Evolutionary conservation across 2,888 invertebrate species (phyloP).

Genomic region (Andrena bucephala): DNA sequence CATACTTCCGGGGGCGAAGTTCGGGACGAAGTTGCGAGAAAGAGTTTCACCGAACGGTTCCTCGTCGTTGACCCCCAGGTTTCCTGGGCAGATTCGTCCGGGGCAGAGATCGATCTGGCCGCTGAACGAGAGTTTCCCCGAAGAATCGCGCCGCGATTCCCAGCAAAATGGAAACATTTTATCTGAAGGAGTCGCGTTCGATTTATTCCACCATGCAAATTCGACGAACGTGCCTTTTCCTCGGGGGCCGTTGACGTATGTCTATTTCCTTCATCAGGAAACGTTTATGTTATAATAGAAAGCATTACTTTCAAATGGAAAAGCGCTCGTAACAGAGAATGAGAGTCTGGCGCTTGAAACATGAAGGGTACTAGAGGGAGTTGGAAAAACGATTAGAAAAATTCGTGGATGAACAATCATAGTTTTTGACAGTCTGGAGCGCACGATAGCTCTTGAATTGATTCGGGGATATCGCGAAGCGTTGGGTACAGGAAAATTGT

Average conservation of each 20-base stretch:
- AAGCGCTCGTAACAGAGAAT: too few species aligned
- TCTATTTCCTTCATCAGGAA: not conserved
- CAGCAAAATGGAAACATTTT: slow-evolving; percentile 54
- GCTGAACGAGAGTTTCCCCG: slow-evolving; percentile 23
- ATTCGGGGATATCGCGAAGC: not conserved
- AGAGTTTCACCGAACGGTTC: slow-evolving; percentile 21
- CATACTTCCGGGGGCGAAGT: not conserved
- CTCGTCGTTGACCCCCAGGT: slow-evolving; percentile 29
- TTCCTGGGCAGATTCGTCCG: slow-evolving; percentile 40
- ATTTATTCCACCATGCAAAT: slow-evolving; percentile 51
- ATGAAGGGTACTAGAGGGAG: too few species aligned
- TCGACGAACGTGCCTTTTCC: not conserved
- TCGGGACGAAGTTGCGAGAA: not conserved
- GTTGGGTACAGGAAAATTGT: not conserved
- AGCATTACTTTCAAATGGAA: too few species aligned
- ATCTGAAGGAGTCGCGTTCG: slow-evolving; percentile 33
- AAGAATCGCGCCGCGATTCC: slow-evolving; percentile 22
- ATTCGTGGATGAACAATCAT: not conserved
- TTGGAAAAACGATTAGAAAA: too few species aligned
- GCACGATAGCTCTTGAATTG: not conserved
- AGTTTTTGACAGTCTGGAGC: not conserved
- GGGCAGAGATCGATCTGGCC: slow-evolving; percentile 45
- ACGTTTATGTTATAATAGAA: not conserved
- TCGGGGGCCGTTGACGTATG: not conserved
- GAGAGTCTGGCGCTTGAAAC: too few species aligned